Conservation (phyloP, 2,888 invertebrate genomes). For the Hyalella azteca region DNA sequence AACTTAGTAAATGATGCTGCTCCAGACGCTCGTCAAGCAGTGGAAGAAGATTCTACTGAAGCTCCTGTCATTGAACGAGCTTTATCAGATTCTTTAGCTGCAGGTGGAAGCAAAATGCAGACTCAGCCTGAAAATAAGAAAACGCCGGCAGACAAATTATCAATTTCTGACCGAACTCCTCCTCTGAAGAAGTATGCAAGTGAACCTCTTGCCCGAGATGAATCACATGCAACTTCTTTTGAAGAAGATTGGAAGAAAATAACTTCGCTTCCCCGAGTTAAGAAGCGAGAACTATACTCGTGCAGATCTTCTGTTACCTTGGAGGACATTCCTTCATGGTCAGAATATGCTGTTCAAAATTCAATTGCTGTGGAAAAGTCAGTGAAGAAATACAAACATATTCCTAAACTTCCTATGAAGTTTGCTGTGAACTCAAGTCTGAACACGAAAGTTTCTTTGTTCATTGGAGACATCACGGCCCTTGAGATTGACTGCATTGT, state of each 20-base stretch:
- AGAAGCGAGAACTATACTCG: constrained; percentile 35
- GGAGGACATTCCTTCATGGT: constrained; percentile 38
- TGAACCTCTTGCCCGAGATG: background rate
- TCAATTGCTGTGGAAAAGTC: background rate
- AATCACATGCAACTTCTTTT: background rate
- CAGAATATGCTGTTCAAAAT: constrained; percentile 7
- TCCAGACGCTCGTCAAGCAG: too few species aligned
- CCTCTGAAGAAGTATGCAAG: background rate
- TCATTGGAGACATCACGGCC: constrained; percentile 81
- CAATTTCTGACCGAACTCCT: background rate
- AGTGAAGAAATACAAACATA: background rate
- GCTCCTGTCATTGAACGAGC: too few species aligned
- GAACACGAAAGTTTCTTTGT: constrained; percentile 65
- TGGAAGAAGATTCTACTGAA: too few species aligned
- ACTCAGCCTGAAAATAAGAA: too few species aligned
- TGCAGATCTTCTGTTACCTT: constrained; percentile 6
- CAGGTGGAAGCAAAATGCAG: too few species aligned
- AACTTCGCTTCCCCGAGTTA: background rate
- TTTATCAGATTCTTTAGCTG: too few species aligned
- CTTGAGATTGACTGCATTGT: constrained; percentile 87
- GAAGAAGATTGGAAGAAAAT: constrained; percentile 11
- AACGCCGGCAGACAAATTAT: too few species aligned
- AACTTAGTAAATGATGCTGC: too few species aligned
- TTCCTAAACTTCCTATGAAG: background rate
- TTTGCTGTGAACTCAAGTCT: constrained; percentile 52